These are phyloP conservation scores for Progne subis DNA, from an alignment of 2,113 vertebrate species.

Conservation along the genomic window DNA sequence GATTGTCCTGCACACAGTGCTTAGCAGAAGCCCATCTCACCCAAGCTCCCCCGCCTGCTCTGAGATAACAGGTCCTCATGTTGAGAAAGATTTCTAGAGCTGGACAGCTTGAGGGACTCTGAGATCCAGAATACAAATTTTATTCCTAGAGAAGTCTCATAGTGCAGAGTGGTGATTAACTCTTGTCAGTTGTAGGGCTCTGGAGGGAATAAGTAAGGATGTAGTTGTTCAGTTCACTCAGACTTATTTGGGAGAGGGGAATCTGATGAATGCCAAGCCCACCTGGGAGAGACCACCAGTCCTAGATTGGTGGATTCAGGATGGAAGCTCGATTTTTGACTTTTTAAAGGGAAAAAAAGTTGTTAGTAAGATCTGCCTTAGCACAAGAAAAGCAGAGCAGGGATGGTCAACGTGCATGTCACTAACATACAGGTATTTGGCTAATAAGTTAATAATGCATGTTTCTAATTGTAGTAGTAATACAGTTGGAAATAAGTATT, in stretches of 20 bases:
- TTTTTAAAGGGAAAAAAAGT: neutral
- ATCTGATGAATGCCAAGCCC: neutral
- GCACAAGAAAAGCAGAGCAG: neutral
- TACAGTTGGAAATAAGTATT: neutral
- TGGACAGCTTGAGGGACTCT: neutral
- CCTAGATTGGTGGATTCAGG: constrained; percentile 43
- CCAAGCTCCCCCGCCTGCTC: neutral
- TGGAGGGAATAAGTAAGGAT: neutral
- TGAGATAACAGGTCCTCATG: neutral
- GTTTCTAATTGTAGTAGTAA: neutral
- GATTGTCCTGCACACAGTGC: neutral
- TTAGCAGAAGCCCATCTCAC: neutral
- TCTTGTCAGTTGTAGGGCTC: neutral
- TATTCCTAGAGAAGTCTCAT: neutral
- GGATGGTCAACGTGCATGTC: neutral
- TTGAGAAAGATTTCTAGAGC: neutral
- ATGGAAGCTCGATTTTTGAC: neutral
- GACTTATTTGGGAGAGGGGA: neutral
- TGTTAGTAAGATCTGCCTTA: neutral
- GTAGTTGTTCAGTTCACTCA: neutral
- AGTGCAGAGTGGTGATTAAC: neutral
- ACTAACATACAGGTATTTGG: neutral
- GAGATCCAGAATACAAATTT: neutral
- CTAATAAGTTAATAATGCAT: neutral
- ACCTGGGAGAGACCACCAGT: neutral